These are phyloP conservation scores for Pangasius mekongensis DNA, from an alignment of 2,797 vertebrate genomes.

Conservation along the genomic window DNA sequence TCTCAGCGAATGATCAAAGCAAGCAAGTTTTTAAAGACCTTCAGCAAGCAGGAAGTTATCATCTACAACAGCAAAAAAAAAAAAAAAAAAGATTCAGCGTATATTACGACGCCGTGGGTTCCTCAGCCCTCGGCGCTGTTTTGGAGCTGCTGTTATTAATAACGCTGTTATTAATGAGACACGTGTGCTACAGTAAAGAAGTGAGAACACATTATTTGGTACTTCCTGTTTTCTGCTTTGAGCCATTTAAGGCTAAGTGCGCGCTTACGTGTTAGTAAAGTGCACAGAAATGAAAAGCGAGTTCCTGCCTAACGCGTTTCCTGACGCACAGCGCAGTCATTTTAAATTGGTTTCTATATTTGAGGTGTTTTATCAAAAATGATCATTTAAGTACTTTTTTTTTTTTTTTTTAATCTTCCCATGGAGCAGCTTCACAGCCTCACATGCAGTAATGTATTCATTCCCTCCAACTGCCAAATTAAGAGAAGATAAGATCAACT, in stretches of 20 bases:
- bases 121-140: neutral
- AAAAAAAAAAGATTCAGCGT: neutral
- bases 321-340: neutral
- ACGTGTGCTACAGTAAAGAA: neutral
- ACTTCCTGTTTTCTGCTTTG: neutral
- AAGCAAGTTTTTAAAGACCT: slow-evolving; percentile 12
- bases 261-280: neutral
- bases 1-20: slow-evolving; percentile 20
- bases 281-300: neutral
- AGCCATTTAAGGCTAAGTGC: neutral
- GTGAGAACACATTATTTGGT: neutral
- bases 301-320: neutral
- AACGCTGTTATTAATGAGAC: neutral
- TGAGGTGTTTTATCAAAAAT: neutral
- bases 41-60: slow-evolving; percentile 15
- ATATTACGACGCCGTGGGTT: neutral
- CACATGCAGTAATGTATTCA: neutral
- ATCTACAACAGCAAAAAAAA: neutral
- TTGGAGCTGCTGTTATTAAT: neutral
- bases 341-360: neutral
- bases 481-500: neutral
- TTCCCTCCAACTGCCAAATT: neutral
- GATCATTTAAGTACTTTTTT: neutral
- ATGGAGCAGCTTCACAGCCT: neutral
- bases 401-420: too few relatives aligned